phyloP scores from a whole-genome alignment of 2,888 invertebrate species.

The Leptura quadrifasciata region DNA sequence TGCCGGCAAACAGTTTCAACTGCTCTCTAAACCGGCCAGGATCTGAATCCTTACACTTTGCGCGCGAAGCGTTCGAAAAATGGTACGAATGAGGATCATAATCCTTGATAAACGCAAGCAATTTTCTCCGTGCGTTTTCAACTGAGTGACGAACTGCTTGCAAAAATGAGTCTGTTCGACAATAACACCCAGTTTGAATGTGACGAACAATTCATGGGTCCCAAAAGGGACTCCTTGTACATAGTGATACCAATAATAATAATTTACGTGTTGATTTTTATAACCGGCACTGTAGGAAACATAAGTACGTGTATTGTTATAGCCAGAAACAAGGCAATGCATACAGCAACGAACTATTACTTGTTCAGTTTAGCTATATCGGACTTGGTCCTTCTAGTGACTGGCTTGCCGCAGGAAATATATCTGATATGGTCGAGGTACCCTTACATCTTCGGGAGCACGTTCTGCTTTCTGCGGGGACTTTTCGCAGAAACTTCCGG shows the following conservation, averaged over 20 bases:
- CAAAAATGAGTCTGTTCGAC: slow-evolving; percentile 5
- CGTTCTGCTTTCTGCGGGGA: slow-evolving; percentile 86
- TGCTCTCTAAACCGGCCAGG: background rate
- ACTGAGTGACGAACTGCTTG: background rate
- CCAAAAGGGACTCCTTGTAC: slow-evolving; percentile 61
- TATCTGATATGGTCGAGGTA: slow-evolving; percentile 86
- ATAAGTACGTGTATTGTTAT: slow-evolving; percentile 91
- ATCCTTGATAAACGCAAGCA: background rate
- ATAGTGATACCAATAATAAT: slow-evolving; percentile 83
- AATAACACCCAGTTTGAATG: slow-evolving; percentile 15
- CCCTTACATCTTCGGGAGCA: slow-evolving; percentile 86
- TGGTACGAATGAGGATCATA: background rate
- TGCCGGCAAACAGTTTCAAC: background rate
- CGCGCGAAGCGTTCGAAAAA: slow-evolving; percentile 3
- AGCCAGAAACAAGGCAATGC: slow-evolving; percentile 87
- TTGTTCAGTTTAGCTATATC: slow-evolving; percentile 90
- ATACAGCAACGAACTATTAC: slow-evolving; percentile 88
- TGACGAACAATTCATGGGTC: slow-evolving; percentile 57
- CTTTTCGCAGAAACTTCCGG: slow-evolving; percentile 88
- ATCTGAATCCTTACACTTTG: background rate
- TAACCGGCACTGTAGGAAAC: slow-evolving; percentile 88
- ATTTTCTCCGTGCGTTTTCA: slow-evolving; percentile 1
- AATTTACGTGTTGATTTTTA: slow-evolving; percentile 85
- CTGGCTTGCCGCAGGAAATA: slow-evolving; percentile 90
- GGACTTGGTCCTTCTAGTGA: slow-evolving; percentile 84